Percentiles rank a stretch among this genome's conserved stretches.
Conservation (phyloP, 2,797 vertebrate species). For the Sebastes wilsoni region DNA sequence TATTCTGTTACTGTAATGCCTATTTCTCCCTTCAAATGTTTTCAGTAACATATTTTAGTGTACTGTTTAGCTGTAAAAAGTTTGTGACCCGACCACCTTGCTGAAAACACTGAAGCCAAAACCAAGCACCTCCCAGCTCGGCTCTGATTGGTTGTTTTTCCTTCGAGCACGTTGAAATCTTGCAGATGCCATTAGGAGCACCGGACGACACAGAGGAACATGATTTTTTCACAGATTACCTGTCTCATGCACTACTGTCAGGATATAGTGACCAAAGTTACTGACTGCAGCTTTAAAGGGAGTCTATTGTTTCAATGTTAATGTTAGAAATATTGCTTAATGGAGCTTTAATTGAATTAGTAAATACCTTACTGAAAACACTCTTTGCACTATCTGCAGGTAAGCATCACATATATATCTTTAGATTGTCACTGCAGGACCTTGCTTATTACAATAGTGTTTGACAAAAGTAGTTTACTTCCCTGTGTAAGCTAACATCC, state of each 20-base stretch:
- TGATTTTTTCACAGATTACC: not conserved
- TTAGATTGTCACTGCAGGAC: not conserved
- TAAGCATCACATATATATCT: not conserved
- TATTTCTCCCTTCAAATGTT: no score
- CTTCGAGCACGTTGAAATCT: not conserved
- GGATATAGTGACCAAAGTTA: no score
- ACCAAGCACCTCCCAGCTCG: no score
- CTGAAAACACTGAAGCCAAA: no score
- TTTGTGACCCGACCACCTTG: no score
- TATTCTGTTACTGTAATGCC: no score
- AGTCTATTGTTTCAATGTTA: not conserved
- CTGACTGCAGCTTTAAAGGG: no score
- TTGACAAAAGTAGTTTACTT: not conserved
- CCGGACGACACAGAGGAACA: not conserved
- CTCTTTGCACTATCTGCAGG: not conserved
- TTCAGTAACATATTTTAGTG: no score
- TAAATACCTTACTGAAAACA: conserved; percentile 1
- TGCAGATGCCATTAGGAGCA: not conserved
- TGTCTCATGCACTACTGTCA: no score
- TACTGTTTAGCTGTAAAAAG: no score
- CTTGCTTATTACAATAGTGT: not conserved
- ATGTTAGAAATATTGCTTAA: not conserved
- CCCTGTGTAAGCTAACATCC: not conserved
- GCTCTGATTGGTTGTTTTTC: not conserved
- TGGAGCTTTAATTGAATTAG: not conserved